Evolutionary conservation across 2,888 invertebrate species (phyloP), one percentile per base, ranked within the genome.

Genomic region (Drosophila subquinaria): DNA sequence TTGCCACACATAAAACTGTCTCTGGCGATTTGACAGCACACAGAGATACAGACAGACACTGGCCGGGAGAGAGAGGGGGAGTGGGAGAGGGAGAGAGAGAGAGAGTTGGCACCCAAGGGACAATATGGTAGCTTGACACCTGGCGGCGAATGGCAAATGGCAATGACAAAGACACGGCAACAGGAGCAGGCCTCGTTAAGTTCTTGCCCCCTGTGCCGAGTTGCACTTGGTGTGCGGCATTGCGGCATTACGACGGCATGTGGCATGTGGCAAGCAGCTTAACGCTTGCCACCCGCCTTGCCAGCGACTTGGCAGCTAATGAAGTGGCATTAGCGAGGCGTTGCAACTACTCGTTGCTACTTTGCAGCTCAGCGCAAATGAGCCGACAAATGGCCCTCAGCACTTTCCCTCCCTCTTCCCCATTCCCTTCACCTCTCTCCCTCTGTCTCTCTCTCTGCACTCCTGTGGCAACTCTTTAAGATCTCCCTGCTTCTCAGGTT

Each of bases 51-150:
- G 8, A 42, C 10, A 47, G 38, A 11, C 5, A 48, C 47, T 4
- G 35, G 10, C 2, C 11, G 11, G 11, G 17, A 13, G 5, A 23
- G 36, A 1, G 43, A 36, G 52, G 15, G 57, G 57, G 23, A 47
- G 42, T 35, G 47, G 11, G 15, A 6, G 9, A 40, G 9, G 35
- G 11, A 10, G 35, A 35, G 35, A 11, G 35, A n/a, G 53, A 33
- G 17, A 43, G 38, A 36, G 50, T 27, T 40, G 69, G 67, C 36
- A 52, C 42, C 52, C 51, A 74, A 64, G 65, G 73, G 75, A 69
- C 71, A 69, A 75, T 72, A 57, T 67, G 88, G 71, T 55, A 63
- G 76, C 73, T 67, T 88, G 79, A 79, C 88, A 84, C 83, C 85
- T 82, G 85, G 61, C 80, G 68, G 64, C 73, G 66, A 63, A 55